Base-by-base conservation (phyloP, 1,140 invertebrate species). In the Drosophila trapezifrons region DNA sequence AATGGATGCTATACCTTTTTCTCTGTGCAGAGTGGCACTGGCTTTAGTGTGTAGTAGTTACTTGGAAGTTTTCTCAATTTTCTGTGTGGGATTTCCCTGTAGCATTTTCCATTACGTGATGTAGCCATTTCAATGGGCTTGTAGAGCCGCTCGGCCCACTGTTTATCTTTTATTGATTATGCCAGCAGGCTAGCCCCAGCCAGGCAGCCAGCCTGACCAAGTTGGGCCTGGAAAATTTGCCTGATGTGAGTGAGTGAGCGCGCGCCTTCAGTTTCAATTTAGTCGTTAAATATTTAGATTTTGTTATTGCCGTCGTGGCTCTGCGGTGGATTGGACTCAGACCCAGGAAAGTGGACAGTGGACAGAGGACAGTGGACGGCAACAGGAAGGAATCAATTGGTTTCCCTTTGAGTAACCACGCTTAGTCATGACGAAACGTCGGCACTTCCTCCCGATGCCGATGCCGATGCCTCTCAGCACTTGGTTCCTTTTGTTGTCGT, bases 221-320 rank as follows among this genome's bases (percentile, higher is more conserved):
- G 52, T 65, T 80, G 67, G 76, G 71, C 63, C 66, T 37, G 60
- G 66, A 52, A 83, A 87, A 87, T 86, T 86, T 83, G 83, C 86
- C 79, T 87, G 86, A 84, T 83, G 80, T 78, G 51, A 65, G 80
- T 54, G 45, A 59, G 64, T 17, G 59, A 37, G 60, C 65, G 64
- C 71, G 59, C 71, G 79, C 83, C 84, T 86, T 86, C 76, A 83
- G 71, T 80, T 86, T 87, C 84, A 86, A 86, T 86, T 86, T 83
- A 86, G 84, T 89, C 67, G 83, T 86, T 86, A 86, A 86, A 89
- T 89, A 86, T 86, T 86, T 86, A 86, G 83, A 86, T 86, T 86
- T 86, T 73, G 63, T 73, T 78, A 64, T 59, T 63, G 70, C 47
- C 62, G 35, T 71, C 69, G 66, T 65, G 69, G 75, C 67, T 74